These are phyloP conservation scores for Halcyon smyrnensis DNA, from an alignment of 2,797 vertebrate genomes.

Conservation along the genomic window DNA sequence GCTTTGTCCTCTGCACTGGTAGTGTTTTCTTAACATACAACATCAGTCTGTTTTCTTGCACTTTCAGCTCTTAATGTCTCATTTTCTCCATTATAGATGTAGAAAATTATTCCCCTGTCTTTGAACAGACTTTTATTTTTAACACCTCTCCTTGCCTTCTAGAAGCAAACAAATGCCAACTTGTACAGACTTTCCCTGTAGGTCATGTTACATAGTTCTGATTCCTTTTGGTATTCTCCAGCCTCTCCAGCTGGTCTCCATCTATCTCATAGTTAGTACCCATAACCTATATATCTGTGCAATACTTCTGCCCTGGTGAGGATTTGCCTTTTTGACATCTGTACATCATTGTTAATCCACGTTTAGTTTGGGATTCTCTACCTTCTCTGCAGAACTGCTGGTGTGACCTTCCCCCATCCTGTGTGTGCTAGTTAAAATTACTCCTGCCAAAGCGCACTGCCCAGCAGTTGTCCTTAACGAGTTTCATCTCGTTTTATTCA, in stretches of 20 bases:
- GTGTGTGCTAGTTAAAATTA: background rate
- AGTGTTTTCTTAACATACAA: background rate
- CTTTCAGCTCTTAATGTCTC: background rate
- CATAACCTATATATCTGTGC: background rate
- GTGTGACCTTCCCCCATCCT: background rate
- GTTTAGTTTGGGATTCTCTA: background rate
- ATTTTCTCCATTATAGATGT: background rate
- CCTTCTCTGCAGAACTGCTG: background rate
- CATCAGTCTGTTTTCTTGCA: background rate
- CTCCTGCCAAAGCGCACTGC: constrained; percentile 29
- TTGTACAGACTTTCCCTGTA: background rate
- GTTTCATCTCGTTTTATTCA: constrained; percentile 50
- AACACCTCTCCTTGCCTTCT: background rate
- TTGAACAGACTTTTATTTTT: background rate
- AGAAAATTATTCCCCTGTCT: background rate
- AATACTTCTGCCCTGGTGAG: background rate
- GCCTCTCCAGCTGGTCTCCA: background rate
- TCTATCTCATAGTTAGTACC: background rate
- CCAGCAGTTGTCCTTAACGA: constrained; percentile 52
- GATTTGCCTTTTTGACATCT: background rate
- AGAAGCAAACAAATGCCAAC: background rate
- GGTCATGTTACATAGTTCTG: background rate
- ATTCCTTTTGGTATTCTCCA: background rate
- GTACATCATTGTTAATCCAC: background rate
- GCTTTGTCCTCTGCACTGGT: background rate